Evolutionary conservation across 92 coral and sea anemone species (phyloP).

Genomic region (Anthopleura xanthogrammica): DNA sequence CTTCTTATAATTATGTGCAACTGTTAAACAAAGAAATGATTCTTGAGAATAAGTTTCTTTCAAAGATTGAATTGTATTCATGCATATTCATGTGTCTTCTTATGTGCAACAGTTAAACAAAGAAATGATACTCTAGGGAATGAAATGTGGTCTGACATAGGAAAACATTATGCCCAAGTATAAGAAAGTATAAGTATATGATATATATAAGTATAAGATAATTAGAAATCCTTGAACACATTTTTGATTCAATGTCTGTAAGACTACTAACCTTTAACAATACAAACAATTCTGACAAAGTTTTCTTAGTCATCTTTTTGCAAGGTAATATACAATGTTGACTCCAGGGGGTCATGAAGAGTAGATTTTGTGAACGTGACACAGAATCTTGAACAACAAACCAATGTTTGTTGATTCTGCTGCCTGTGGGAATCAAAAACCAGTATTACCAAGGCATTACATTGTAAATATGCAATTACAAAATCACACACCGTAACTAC

Average conservation of each 20-base stretch:
- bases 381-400: slow-evolving; percentile 76
- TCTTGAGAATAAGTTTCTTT: too few species aligned
- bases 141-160: too few species aligned
- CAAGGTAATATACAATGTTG: slow-evolving; percentile 55
- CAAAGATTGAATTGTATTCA: too few species aligned
- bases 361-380: slow-evolving; percentile 51
- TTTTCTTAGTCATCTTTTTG: slow-evolving; percentile 60
- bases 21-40: too few species aligned
- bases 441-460: background rate
- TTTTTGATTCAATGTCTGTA: too few species aligned
- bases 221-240: background rate
- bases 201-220: too few species aligned
- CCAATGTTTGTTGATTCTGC: slow-evolving; percentile 89
- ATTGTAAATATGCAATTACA: background rate
- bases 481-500: background rate
- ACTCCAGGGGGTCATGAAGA: slow-evolving; percentile 70
- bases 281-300: slow-evolving; percentile 56
- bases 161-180: too few species aligned
- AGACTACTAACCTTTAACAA: slow-evolving; percentile 45
- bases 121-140: too few species aligned
- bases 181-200: too few species aligned
- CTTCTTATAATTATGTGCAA: too few species aligned
- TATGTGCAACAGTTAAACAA: too few species aligned
- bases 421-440: slow-evolving; percentile 49
- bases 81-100: too few species aligned